Evolutionary conservation across 2,113 vertebrate species (phyloP), one percentile per base, ranked within the genome.

Genomic region (Hippopotamus amphibius): DNA sequence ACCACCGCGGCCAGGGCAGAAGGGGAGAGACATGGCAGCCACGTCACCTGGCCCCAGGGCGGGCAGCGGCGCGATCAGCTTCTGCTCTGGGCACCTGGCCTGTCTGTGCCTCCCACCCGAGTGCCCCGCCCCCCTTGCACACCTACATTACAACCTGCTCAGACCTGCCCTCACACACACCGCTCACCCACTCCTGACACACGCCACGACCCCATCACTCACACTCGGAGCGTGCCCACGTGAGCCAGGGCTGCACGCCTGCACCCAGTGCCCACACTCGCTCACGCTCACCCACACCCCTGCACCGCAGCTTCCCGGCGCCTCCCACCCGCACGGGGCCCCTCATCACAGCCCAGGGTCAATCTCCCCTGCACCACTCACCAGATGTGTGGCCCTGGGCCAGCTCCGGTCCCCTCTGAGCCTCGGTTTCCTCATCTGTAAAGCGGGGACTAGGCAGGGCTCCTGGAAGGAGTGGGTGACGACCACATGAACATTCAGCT

Each of bases 181-280:
- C 2, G 22, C 92, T 93, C 96, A 24, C 91, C 95, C 93, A 92
- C 96, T 80, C 96, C 90, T 66, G 74, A 84, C 93, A 76, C 84
- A 68, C 0, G 4, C 89, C 28, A 0, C 1, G 55, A 96, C 96
- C 96, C 81, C 37, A 3, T 68, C 81, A 24, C 85, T 93, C 95
- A 17, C 43, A 15, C 93, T n/a, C 19, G 0, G 50, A 69, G 77
- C 1, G 0, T 22, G 81, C 93, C 63, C 72, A 50, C 4, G 26
- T n/a, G 77, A 89, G 41, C 71, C 79, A 7, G 65, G 77, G 46
- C 65, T 28, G 24, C 28, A 63, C 89, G 11, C 83, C 82, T 65
- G 41, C 88, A 6, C 65, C 33, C 5, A 14, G 59, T 66, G 7
- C 94, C 95, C 77, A 59, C 80, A 0, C 19, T 9, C 24, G n/a